Conservation (phyloP, 2,113 vertebrate species). For the Xiphorhynchus elegans region DNA sequence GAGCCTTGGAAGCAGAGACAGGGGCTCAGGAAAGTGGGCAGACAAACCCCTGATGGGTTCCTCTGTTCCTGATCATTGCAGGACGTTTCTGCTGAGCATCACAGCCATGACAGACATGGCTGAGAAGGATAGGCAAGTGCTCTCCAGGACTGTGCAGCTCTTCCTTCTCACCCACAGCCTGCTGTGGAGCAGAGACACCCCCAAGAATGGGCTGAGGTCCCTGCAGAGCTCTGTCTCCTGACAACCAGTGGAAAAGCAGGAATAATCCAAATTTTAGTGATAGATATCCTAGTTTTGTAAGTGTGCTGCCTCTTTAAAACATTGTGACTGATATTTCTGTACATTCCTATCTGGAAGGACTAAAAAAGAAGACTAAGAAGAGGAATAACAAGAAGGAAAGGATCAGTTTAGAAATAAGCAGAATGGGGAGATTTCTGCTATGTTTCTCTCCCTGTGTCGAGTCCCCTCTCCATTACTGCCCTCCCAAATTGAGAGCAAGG, state of each 20-base stretch:
- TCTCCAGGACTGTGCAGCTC: neutral
- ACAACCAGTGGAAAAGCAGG: neutral
- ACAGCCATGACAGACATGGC: neutral
- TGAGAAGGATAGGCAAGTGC: neutral
- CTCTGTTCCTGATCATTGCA: neutral
- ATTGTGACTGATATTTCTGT: neutral
- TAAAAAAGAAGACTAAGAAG: neutral
- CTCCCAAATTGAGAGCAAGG: neutral
- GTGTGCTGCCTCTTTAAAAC: neutral
- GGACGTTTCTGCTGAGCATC: neutral
- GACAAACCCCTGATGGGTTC: neutral
- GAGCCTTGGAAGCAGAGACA: neutral
- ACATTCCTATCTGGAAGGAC: neutral
- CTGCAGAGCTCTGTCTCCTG: neutral
- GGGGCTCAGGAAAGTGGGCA: neutral
- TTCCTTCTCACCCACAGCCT: neutral
- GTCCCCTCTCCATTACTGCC: neutral
- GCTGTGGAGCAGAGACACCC: neutral
- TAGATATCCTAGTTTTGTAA: neutral
- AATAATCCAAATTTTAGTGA: neutral
- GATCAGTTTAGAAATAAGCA: neutral
- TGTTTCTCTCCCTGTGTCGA: accelerated
- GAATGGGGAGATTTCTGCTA: neutral
- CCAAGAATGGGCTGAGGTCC: neutral
- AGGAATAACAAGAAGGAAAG: neutral